A percentile compares a stretch with the other conserved stretches of the same genome.
These are phyloP conservation scores for Campoplex capitator DNA, from an alignment of 2,888 invertebrate species.

Conservation along the genomic window DNA sequence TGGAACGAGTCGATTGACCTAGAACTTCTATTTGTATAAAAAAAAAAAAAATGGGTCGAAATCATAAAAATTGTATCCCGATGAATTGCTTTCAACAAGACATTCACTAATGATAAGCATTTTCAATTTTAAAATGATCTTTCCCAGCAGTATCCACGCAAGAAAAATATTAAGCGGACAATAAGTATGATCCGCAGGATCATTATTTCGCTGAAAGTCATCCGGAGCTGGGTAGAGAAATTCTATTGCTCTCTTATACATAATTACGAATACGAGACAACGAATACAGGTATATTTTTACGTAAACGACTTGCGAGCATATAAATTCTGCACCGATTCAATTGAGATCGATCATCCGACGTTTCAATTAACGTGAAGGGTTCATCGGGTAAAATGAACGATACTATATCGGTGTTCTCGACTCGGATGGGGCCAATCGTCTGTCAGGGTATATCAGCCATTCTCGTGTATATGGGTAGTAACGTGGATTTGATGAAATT, in stretches of 20 bases:
- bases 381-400: constrained; percentile 51
- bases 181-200: neutral
- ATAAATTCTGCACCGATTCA: constrained; percentile 65
- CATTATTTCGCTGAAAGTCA: neutral
- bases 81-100: neutral
- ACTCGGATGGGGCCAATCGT: constrained; percentile 15
- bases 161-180: too few species aligned
- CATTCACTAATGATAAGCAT: neutral
- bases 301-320: neutral
- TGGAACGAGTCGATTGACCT: constrained; percentile 9
- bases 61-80: neutral
- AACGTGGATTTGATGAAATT: constrained; percentile 75
- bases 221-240: neutral
- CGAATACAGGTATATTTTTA: neutral
- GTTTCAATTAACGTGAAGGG: constrained; percentile 74
- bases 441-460: constrained; percentile 37
- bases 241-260: neutral
- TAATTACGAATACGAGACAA: neutral
- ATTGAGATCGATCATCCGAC: constrained; percentile 75
- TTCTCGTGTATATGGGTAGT: constrained; percentile 12
- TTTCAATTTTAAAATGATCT: neutral
- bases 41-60: neutral
- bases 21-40: neutral
- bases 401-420: constrained; percentile 37
- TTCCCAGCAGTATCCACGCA: neutral